Conservation (phyloP, 2,797 vertebrate genomes). For the Sebastes reedi region DNA sequence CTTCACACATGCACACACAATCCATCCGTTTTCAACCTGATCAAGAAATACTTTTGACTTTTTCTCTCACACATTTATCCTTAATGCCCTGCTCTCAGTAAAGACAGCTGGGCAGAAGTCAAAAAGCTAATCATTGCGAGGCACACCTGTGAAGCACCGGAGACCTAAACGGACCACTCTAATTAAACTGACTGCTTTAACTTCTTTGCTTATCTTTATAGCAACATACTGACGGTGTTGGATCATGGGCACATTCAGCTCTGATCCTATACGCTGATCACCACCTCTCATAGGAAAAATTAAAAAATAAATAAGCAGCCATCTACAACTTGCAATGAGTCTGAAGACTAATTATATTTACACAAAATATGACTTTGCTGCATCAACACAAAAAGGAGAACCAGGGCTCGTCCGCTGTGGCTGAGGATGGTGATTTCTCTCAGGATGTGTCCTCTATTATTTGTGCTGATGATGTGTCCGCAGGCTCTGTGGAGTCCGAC, state of each 20-base stretch:
- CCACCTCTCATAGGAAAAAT: not conserved
- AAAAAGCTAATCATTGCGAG: not conserved
- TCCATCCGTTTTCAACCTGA: not conserved
- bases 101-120: not conserved
- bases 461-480: slow-evolving; percentile 46
- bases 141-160: not conserved
- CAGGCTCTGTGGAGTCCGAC: slow-evolving; percentile 23
- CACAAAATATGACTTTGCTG: not conserved
- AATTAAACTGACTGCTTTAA: not conserved
- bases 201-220: not conserved
- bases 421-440: slow-evolving; percentile 26
- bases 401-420: not conserved
- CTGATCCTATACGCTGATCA: not conserved
- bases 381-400: not conserved
- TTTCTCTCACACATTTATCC: not conserved
- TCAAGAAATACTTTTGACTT: not conserved
- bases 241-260: not conserved
- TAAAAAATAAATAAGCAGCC: not conserved
- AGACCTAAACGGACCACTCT: not conserved
- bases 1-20: not conserved
- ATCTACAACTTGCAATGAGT: not conserved
- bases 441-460: slow-evolving; percentile 33
- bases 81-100: not conserved
- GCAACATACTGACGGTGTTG: not conserved
- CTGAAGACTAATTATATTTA: not conserved